A percentile compares a stretch with the other conserved stretches of the same genome.
Evolutionary conservation across 2,888 invertebrate species (phyloP).

Genomic region (Ashinkailepas kermadecensis): DNA sequence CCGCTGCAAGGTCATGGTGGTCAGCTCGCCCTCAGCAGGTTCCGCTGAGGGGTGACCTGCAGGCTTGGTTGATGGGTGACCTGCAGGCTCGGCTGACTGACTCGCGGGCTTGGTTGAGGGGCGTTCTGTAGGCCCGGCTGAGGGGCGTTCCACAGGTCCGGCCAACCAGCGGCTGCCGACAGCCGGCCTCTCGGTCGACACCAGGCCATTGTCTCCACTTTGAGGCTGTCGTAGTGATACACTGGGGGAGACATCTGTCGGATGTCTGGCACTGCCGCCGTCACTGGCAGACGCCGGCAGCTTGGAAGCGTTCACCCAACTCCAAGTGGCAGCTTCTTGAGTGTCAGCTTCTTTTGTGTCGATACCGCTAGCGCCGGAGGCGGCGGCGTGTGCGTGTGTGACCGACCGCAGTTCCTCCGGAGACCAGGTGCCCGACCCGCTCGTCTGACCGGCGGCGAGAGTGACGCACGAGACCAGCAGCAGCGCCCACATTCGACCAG

Average conservation of each 20-base stretch:
- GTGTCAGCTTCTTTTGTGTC: no score
- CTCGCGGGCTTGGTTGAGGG: not conserved
- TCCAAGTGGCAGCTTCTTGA: no score
- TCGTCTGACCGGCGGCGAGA: not conserved
- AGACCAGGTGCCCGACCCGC: no score
- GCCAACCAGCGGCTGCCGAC: not conserved
- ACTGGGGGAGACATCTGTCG: no score
- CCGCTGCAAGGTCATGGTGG: not conserved
- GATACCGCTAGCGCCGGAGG: not conserved
- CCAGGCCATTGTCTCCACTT: not conserved
- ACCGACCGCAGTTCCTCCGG: no score
- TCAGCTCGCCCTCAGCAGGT: not conserved
- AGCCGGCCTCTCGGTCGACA: not conserved
- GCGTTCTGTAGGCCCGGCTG: not conserved
- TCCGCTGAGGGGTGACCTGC: not conserved
- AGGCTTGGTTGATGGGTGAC: no score
- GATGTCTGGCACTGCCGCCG: not conserved
- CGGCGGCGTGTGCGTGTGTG: not conserved
- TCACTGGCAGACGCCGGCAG: not conserved
- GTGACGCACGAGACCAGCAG: slow-evolving; percentile 3
- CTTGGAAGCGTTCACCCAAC: no score
- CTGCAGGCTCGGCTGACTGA: not conserved
- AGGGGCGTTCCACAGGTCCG: not conserved
- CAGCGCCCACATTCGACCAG: not conserved
- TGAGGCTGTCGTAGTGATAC: not conserved